These are phyloP conservation scores for Caenorhabditis uteleia DNA, from an alignment of 2,888 invertebrate genomes.

Conservation along the genomic window DNA sequence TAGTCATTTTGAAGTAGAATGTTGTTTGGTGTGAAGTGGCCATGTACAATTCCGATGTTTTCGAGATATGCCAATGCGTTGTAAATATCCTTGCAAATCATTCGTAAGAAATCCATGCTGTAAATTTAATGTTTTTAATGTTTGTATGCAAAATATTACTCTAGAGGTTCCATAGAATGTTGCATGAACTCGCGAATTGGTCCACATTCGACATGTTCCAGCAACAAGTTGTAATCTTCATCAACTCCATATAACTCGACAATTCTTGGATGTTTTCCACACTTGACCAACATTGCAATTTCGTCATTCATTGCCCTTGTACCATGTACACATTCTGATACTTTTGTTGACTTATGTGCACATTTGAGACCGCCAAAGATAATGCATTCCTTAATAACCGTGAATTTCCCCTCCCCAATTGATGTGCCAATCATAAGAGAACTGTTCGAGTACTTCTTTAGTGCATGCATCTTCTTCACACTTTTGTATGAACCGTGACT, in stretches of 20 bases:
- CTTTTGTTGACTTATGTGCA: conserved; percentile 30
- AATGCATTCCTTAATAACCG: conserved; percentile 51
- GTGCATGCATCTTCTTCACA: too few species aligned
- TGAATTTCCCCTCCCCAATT: conserved; percentile 65
- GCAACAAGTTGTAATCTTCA: conserved; percentile 46
- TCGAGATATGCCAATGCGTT: conserved; percentile 55
- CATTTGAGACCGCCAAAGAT: conserved; percentile 37
- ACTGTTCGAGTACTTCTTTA: conserved; percentile 32
- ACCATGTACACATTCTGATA: conserved; percentile 1
- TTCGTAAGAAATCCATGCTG: conserved; percentile 28
- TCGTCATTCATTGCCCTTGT: conserved; percentile 56
- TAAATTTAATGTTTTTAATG: conserved; percentile 1
- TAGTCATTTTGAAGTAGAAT: conserved; percentile 48
- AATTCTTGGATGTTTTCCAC: conserved; percentile 48
- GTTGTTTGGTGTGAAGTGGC: conserved; percentile 57
- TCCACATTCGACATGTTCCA: conserved; percentile 48
- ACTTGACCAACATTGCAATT: conserved; percentile 40
- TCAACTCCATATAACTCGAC: conserved; percentile 41
- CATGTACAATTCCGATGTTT: conserved; percentile 55
- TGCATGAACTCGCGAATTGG: conserved; percentile 42
- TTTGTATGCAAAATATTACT: conserved; percentile 11
- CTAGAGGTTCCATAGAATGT: conserved; percentile 30
- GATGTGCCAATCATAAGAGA: conserved; percentile 38
- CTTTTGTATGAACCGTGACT: conserved; percentile 26
- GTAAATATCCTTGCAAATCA: conserved; percentile 52